Evolutionary conservation across 2,888 invertebrate genomes (phyloP).

Genomic region (Dynastes maya): DNA sequence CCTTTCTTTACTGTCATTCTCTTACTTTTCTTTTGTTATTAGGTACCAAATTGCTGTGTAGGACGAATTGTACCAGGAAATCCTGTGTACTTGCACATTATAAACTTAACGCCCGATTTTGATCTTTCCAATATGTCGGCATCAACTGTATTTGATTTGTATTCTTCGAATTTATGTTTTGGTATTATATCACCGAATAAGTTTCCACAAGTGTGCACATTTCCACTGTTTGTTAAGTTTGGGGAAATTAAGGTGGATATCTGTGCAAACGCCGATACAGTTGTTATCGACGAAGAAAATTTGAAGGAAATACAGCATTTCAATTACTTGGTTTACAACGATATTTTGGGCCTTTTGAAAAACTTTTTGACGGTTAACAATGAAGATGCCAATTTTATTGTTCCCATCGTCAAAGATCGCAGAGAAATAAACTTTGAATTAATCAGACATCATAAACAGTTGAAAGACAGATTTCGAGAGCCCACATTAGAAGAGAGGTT

Average conservation of each 20-base stretch:
- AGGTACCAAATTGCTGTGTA: constrained; percentile 73
- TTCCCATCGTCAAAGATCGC: constrained; percentile 49
- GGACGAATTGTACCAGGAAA: constrained; percentile 66
- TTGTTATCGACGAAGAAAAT: constrained; percentile 71
- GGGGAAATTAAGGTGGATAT: constrained; percentile 75
- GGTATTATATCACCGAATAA: constrained; percentile 77
- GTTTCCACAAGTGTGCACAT: constrained; percentile 77
- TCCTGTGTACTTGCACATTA: constrained; percentile 73
- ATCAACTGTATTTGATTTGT: constrained; percentile 72
- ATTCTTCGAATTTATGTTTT: constrained; percentile 73
- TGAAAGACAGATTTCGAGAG: constrained; percentile 68
- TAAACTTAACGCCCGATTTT: constrained; percentile 75
- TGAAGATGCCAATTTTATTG: constrained; percentile 70
- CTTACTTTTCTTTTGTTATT: constrained; percentile 36
- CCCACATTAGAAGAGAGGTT: constrained; percentile 72
- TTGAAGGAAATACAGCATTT: constrained; percentile 76
- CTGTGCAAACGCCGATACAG: constrained; percentile 70
- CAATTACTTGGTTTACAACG: constrained; percentile 83
- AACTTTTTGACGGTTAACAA: constrained; percentile 74
- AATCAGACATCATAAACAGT: constrained; percentile 70
- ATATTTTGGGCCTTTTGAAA: constrained; percentile 79
- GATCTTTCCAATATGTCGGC: constrained; percentile 71
- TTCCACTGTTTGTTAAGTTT: constrained; percentile 82
- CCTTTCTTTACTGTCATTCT: neutral
- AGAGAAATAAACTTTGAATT: constrained; percentile 77